Base-by-base conservation (phyloP, 92 coral and sea anemone species). In the Plumapathes pennacea region DNA sequence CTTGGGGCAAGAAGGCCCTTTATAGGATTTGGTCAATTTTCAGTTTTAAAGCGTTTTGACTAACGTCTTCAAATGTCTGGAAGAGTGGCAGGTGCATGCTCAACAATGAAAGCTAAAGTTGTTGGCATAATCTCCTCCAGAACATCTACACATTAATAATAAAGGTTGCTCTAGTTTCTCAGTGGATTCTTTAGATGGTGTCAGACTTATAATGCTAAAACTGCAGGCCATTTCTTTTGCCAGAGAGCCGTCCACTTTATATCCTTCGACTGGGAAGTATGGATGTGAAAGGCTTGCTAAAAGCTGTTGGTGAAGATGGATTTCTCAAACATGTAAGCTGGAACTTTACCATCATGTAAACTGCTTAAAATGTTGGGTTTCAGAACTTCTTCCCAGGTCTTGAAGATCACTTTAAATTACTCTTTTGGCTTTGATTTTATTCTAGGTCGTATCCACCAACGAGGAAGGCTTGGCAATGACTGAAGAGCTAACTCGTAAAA, bases 281-380 rank as follows among this genome's bases (percentile, higher is more conserved):
- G 98, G 98, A 92, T 71, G 98, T 92, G 2, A 92, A 92, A 50
- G 98, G 98, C 10, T 46, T 92, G 24, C 73, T 92, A n/a, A 89
- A 92, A 43, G 98, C 98, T 54, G 98, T 92, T 11, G 98, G 98
- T 27, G 98, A 92, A 74, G 98, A 92, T 80, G 98, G 98, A 32
- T 92, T 92, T 54, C 57, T 92, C 28, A 92, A 92, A 52, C 96
- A 92, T 72, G 98, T 91, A 72, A 66, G 97, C n/a, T n/a, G n/a
- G 60, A 27, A 26, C 47, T 2, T 20, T n/a, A 15, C 7, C 0
- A 8, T 1, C 47, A 4, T 15, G 25, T 4, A 14, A 18, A 56
- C 4, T 30, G 2, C 4, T 10, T 36, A n/a, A 27, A 23, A 60
- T 25, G 29, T 42, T 60, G 17, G 50, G 8, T 18, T 24, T 60